Evolutionary conservation across 2,888 invertebrate genomes (phyloP).

Genomic region (Eretmocerus hayati): DNA sequence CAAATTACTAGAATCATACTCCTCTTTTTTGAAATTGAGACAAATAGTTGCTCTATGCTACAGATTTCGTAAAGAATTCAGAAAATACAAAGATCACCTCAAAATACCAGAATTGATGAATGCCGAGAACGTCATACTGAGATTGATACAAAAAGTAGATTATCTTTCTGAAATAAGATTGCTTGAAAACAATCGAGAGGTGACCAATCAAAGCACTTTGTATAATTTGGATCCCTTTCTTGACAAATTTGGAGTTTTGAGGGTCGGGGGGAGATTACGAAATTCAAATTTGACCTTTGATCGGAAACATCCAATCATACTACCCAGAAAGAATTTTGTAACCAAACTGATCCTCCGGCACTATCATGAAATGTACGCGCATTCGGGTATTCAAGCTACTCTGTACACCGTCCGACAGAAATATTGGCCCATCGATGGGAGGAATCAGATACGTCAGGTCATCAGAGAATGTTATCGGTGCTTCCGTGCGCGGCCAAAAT

Average conservation of each 20-base stretch:
- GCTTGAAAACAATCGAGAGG: background rate
- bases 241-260: constrained; percentile 19
- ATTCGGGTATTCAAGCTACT: constrained; percentile 26
- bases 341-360: constrained; percentile 26
- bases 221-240: constrained; percentile 21
- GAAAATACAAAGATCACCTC: background rate
- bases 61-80: background rate
- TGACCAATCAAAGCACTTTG: background rate
- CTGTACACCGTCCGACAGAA: constrained; percentile 9
- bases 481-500: constrained; percentile 2
- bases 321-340: constrained; percentile 25
- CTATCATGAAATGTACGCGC: constrained; percentile 20
- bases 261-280: constrained; percentile 29
- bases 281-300: constrained; percentile 21
- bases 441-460: constrained; percentile 4
- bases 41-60: background rate
- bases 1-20: background rate
- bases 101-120: background rate
- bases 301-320: constrained; percentile 26
- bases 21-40: background rate
- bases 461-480: constrained; percentile 14
- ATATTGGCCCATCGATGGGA: constrained; percentile 17
- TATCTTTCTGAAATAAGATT: background rate
- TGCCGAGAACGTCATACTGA: background rate
- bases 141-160: background rate